These are phyloP conservation scores for Ursus arctos DNA, from an alignment of 2,113 vertebrate genomes.

Conservation along the genomic window DNA sequence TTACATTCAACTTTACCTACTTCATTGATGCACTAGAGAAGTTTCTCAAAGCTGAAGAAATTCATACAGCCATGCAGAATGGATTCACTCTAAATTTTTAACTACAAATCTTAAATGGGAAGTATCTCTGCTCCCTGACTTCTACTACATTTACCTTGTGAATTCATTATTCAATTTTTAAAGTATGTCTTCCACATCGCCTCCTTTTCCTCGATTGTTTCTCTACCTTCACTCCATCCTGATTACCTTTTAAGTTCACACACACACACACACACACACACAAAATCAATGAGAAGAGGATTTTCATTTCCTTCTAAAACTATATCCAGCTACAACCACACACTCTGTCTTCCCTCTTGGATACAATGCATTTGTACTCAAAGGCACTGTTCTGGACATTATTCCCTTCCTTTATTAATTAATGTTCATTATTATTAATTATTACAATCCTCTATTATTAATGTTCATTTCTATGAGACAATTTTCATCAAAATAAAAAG, in stretches of 20 bases:
- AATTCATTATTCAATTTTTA: neutral
- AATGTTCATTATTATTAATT: too few relatives aligned
- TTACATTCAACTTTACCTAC: neutral
- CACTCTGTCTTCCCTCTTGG: neutral
- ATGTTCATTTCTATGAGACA: neutral
- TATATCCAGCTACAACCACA: neutral
- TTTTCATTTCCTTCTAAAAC: neutral
- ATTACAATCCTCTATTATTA: neutral
- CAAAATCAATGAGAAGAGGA: neutral
- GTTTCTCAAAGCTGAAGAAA: neutral
- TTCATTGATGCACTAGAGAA: neutral
- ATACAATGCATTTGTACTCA: neutral
- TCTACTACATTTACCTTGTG: neutral
- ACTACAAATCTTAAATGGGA: neutral
- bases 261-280: neutral
- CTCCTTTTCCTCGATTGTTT: neutral
- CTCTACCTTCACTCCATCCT: neutral
- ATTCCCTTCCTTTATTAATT: neutral
- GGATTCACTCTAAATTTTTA: neutral
- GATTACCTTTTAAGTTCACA: neutral
- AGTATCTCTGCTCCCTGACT: neutral
- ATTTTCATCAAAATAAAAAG: neutral
- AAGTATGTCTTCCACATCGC: neutral
- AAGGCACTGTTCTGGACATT: neutral
- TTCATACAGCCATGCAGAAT: neutral